Evolutionary conservation across 2,113 vertebrate genomes (phyloP).

Genomic region (Sylvia atricapilla): DNA sequence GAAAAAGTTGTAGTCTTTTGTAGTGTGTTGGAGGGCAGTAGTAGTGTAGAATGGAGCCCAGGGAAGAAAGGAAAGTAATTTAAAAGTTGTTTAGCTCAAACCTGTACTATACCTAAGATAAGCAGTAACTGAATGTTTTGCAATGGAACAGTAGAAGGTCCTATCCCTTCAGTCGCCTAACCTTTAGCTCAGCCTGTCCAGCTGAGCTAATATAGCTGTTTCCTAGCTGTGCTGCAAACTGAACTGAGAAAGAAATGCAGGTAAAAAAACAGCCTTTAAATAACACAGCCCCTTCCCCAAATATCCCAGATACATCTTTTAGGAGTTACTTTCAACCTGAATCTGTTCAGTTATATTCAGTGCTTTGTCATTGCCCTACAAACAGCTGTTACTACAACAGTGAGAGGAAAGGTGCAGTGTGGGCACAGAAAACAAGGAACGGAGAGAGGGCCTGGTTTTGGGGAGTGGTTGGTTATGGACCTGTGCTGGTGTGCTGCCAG

Average conservation of each 20-base stretch:
- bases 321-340: neutral
- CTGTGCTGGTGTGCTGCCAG: neutral
- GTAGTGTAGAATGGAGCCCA: neutral
- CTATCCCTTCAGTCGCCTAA: neutral
- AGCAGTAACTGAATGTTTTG: neutral
- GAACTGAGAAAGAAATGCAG: neutral
- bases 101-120: neutral
- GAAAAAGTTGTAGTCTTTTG: neutral
- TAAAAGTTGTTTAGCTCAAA: neutral
- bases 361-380: neutral
- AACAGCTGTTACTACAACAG: neutral
- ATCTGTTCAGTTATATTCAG: neutral
- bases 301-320: neutral
- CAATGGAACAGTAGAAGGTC: neutral
- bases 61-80: neutral
- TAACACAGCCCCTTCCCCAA: too few species aligned
- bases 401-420: neutral
- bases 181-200: neutral
- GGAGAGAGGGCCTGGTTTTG: neutral
- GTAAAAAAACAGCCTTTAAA: neutral
- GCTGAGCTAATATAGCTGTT: neutral
- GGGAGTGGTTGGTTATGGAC: neutral
- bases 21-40: neutral
- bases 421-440: neutral
- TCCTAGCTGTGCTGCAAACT: neutral